Evolutionary conservation across 2,888 invertebrate species (phyloP).

Genomic region (Rhimphoctona megacephalus): DNA sequence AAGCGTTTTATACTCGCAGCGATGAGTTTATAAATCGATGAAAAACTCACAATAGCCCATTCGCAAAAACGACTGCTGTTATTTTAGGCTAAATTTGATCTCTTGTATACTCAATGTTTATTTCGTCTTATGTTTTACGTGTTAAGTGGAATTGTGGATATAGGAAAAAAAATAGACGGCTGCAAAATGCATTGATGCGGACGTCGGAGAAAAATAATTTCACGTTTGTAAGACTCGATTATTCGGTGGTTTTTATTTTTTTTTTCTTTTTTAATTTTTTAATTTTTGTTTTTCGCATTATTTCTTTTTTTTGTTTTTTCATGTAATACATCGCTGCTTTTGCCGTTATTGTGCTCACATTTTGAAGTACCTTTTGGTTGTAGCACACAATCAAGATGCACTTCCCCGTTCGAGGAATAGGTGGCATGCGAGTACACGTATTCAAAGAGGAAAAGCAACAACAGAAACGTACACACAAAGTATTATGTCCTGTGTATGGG

Average conservation of each 20-base stretch:
- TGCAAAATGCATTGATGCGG: neutral
- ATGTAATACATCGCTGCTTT: constrained; percentile 38
- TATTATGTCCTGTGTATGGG: constrained; percentile 25
- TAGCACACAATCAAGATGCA: constrained; percentile 58
- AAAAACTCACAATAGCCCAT: neutral
- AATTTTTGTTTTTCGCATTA: too few relatives aligned
- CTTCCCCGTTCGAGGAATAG: constrained; percentile 55
- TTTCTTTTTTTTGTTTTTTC: constrained; percentile 11
- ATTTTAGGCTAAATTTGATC: neutral
- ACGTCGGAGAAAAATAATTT: neutral
- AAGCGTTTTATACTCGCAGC: constrained; percentile 32
- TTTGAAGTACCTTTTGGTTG: constrained; percentile 47
- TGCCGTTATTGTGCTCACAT: constrained; percentile 53
- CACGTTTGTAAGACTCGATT: neutral
- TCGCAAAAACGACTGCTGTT: neutral
- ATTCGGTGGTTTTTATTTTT: too few relatives aligned
- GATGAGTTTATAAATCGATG: constrained; percentile 35
- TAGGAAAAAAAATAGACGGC: neutral
- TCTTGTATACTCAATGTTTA: neutral
- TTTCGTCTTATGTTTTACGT: neutral
- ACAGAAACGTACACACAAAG: constrained; percentile 50
- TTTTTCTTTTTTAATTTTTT: too few relatives aligned
- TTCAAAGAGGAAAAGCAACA: constrained; percentile 48
- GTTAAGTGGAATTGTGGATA: neutral
- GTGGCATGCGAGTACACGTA: constrained; percentile 38